phyloP scores from a whole-genome alignment of 2,888 invertebrate genomes.

The Epinotia ramella region DNA sequence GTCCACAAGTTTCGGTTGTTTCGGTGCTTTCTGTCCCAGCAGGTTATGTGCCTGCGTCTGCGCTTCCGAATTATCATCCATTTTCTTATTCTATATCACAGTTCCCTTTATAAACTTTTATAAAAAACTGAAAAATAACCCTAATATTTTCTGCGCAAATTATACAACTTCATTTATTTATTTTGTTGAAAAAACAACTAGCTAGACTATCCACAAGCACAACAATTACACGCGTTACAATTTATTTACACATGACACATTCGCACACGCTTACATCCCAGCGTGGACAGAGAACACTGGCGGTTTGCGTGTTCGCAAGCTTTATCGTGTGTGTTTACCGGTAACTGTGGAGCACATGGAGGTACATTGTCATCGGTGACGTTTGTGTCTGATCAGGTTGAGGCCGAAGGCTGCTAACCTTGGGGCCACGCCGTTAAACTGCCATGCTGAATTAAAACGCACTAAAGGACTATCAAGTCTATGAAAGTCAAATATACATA shows the following conservation, averaged over 20 bases:
- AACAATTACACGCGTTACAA: slow-evolving; percentile 7
- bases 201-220: neutral
- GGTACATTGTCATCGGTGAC: slow-evolving; percentile 36
- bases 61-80: slow-evolving; percentile 67
- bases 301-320: slow-evolving; percentile 42
- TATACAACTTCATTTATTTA: neutral
- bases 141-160: neutral
- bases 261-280: slow-evolving; percentile 37
- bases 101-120: slow-evolving; percentile 8
- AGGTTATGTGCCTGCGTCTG: slow-evolving; percentile 75
- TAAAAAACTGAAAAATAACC: neutral
- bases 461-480: neutral
- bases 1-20: slow-evolving; percentile 60
- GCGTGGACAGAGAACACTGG: slow-evolving; percentile 37
- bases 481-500: neutral
- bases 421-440: slow-evolving; percentile 12
- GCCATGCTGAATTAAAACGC: neutral
- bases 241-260: slow-evolving; percentile 36
- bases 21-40: slow-evolving; percentile 68
- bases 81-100: slow-evolving; percentile 47
- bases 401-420: slow-evolving; percentile 33
- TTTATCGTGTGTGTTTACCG: slow-evolving; percentile 30
- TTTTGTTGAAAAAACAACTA: neutral
- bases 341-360: slow-evolving; percentile 28
- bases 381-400: slow-evolving; percentile 27